Conservation (phyloP, 2,113 vertebrate species). For the Phylloscopus whistleri region DNA sequence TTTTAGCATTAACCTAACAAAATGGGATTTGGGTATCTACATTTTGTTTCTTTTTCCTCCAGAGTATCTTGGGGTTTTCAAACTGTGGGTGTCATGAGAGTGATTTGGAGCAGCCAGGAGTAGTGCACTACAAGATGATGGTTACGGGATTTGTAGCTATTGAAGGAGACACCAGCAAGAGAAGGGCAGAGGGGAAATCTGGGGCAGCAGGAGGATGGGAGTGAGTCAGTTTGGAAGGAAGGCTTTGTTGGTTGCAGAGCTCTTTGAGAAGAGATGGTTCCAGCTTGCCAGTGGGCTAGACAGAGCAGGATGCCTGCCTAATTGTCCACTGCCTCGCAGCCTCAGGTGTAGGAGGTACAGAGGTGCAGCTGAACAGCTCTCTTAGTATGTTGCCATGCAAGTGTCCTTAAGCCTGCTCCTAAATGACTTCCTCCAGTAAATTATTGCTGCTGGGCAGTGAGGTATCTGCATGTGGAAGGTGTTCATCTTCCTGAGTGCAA, state of each 20-base stretch:
- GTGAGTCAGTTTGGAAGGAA: background rate
- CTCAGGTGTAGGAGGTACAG: background rate
- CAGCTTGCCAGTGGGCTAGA: background rate
- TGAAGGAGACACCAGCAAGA: background rate
- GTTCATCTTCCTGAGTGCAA: background rate
- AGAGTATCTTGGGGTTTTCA: background rate
- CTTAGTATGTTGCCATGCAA: background rate
- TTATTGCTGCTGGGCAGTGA: background rate
- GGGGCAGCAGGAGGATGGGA: background rate
- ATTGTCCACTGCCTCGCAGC: background rate
- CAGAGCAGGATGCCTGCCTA: background rate
- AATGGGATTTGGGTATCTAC: background rate
- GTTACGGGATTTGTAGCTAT: background rate
- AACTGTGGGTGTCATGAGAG: background rate
- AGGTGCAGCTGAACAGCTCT: background rate
- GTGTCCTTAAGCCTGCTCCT: background rate
- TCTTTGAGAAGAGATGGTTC: background rate
- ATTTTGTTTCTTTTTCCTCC: background rate
- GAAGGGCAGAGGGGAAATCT: background rate
- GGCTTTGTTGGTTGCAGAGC: background rate
- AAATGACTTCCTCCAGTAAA: background rate
- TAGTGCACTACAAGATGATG: too few species aligned
- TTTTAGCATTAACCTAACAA: background rate
- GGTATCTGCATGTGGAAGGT: background rate
- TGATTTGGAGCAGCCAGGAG: background rate